A percentile compares a stretch with the other conserved stretches of the same genome.
phyloP scores from a whole-genome alignment of 2,797 vertebrate genomes.

The Oryzias dopingdopingensis region DNA sequence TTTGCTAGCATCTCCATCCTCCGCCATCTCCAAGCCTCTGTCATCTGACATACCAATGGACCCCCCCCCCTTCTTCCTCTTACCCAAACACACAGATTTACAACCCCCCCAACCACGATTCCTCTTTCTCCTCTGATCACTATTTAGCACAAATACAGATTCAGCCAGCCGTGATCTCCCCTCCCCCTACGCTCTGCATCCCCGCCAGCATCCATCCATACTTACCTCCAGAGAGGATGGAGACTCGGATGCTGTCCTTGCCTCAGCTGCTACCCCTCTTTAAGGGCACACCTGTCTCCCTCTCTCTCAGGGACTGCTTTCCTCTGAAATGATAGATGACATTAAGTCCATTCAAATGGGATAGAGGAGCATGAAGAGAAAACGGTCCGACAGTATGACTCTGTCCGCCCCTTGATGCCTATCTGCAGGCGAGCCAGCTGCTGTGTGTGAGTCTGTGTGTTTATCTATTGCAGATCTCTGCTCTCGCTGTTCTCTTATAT shows the following conservation, averaged over 20 bases:
- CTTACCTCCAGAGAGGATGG: constrained; percentile 78
- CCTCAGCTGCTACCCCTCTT: constrained; percentile 65
- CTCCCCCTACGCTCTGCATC: constrained; percentile 39
- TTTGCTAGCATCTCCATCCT: constrained; percentile 41
- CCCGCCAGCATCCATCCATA: constrained; percentile 43
- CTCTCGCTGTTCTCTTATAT: constrained; percentile 76
- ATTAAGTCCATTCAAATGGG: constrained; percentile 32
- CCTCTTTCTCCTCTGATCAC: constrained; percentile 35
- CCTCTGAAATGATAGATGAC: constrained; percentile 48
- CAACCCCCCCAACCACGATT: constrained; percentile 27
- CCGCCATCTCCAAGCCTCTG: constrained; percentile 42
- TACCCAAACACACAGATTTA: constrained; percentile 7
- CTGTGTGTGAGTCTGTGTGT: constrained; percentile 64
- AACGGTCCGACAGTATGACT: constrained; percentile 16
- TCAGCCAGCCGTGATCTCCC: constrained; percentile 46
- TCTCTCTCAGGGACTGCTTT: constrained; percentile 36
- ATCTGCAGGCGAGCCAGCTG: constrained; percentile 47
- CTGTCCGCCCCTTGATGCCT: constrained; percentile 20
- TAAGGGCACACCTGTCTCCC: constrained; percentile 66
- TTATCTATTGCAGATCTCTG: constrained; percentile 82
- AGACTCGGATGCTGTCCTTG: constrained; percentile 71
- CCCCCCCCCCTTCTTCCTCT: constrained; percentile 18
- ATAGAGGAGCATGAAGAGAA: constrained; percentile 5
- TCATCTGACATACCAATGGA: constrained; percentile 68
- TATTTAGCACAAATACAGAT: constrained; percentile 62